Evolutionary conservation across 2,113 vertebrate species (phyloP).

Genomic region (Abramis brama): DNA sequence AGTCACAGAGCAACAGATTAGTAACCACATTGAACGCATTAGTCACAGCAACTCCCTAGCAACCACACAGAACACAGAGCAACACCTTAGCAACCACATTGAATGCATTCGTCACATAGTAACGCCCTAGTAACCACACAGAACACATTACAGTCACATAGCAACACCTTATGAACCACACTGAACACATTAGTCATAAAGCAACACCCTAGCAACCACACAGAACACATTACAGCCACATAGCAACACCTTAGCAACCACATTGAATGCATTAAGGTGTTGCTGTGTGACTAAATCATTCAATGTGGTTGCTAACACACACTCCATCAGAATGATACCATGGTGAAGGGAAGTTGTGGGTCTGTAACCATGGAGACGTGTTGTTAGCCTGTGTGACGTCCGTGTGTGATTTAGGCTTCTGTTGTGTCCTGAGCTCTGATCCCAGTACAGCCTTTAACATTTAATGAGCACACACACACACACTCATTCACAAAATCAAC

Average conservation of each 20-base stretch:
- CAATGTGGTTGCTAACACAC: not conserved
- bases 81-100: not conserved
- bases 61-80: not conserved
- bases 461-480: conserved; percentile 28
- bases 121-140: too few species aligned
- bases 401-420: conserved; percentile 36
- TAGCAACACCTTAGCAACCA: not conserved
- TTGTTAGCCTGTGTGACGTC: not conserved
- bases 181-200: not conserved
- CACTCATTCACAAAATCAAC: not conserved
- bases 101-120: too few species aligned
- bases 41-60: not conserved
- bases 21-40: fast-evolving
- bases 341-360: not conserved
- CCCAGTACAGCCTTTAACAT: conserved; percentile 52
- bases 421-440: conserved; percentile 33
- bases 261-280: not conserved
- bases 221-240: not conserved
- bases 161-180: too few species aligned
- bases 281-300: not conserved
- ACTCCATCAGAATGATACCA: not conserved
- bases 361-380: not conserved
- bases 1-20: not conserved
- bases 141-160: too few species aligned
- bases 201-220: not conserved